These are phyloP conservation scores for Pelochelys cantorii DNA, from an alignment of 2,797 vertebrate species.

Conservation along the genomic window DNA sequence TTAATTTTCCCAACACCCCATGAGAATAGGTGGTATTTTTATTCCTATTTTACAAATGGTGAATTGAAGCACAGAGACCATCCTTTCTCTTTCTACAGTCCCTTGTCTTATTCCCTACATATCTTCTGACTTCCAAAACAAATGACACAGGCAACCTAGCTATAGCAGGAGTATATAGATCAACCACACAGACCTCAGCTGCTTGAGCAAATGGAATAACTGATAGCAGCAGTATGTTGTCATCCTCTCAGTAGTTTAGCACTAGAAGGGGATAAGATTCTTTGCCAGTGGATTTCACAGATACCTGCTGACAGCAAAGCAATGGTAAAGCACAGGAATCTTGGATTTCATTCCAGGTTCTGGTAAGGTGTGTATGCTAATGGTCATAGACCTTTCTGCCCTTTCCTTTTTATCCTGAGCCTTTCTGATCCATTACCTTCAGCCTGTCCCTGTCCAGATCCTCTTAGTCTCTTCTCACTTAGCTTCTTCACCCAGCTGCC, in stretches of 20 bases:
- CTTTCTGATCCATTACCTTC: background rate
- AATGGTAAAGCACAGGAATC: background rate
- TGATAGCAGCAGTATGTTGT: background rate
- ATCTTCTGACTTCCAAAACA: background rate
- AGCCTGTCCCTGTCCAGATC: background rate
- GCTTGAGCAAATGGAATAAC: background rate
- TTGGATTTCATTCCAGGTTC: background rate
- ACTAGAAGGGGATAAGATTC: background rate
- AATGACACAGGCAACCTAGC: background rate
- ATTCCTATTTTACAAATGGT: background rate
- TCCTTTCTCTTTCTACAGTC: background rate
- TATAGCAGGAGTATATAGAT: background rate
- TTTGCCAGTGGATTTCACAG: background rate
- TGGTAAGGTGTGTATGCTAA: background rate
- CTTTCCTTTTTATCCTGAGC: background rate
- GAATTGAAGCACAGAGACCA: background rate
- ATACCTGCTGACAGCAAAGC: background rate
- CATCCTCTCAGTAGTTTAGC: background rate
- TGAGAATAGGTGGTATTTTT: background rate
- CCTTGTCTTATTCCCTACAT: background rate
- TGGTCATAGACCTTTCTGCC: background rate
- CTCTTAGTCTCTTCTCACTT: background rate
- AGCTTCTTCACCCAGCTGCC: background rate
- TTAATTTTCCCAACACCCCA: background rate
- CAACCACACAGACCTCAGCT: background rate